Percentiles rank a stretch among this genome's conserved stretches.
phyloP scores from a whole-genome alignment of 35 echinoderm and acorn worm genomes.

The Hemicentrotus pulcherrimus region DNA sequence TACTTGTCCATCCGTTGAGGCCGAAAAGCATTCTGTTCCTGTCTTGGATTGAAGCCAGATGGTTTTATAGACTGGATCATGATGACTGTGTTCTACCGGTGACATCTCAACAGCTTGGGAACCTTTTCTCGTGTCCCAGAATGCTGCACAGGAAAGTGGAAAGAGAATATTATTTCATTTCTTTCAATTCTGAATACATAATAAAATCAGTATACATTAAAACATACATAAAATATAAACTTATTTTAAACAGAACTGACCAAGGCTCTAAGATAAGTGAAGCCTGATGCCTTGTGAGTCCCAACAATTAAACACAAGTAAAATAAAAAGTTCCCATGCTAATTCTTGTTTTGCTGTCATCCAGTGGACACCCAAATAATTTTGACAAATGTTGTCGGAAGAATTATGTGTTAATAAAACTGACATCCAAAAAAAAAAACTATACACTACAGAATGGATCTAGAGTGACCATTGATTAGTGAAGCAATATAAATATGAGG shows the following conservation, averaged over 20 bases:
- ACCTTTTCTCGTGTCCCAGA: constrained; percentile 99
- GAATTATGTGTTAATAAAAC: no score
- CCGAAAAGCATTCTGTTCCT: constrained; percentile 98
- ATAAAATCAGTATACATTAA: no score
- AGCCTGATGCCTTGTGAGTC: no score
- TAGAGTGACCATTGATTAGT: no score
- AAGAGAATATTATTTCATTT: neutral
- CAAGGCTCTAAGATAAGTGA: neutral
- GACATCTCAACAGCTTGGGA: constrained; percentile 98
- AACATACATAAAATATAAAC: no score
- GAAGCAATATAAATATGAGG: no score
- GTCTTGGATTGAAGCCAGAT: constrained; percentile 99
- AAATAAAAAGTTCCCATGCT: neutral
- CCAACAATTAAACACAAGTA: no score
- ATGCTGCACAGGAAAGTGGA: constrained; percentile 55
- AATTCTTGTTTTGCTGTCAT: neutral
- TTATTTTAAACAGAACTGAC: neutral
- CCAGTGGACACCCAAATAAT: no score
- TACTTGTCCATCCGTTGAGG: constrained; percentile 98
- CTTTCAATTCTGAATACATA: neutral
- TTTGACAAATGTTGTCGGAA: no score
- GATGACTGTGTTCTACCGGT: constrained; percentile 95
- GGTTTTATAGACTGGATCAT: constrained; percentile 96
- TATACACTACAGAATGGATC: no score
- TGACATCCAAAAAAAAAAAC: no score